A percentile compares a stretch with the other conserved stretches of the same genome.
Conservation (phyloP, 2,888 invertebrate genomes). For the Agrilus biguttatus region DNA sequence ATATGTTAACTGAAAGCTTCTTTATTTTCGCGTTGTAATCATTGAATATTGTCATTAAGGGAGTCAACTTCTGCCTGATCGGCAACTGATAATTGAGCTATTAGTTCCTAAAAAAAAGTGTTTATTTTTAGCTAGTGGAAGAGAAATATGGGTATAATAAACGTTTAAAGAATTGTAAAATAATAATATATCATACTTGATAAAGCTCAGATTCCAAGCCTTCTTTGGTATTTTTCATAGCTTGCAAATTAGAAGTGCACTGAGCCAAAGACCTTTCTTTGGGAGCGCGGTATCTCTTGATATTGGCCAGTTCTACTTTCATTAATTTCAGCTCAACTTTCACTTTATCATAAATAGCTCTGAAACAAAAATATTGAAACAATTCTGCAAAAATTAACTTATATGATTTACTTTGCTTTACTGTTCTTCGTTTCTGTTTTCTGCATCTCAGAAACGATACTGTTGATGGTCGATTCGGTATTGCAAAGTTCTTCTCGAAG, state of each 20-base stretch:
- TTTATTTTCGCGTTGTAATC: conserved; percentile 87
- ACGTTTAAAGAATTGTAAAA: not conserved
- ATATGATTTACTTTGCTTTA: conserved; percentile 70
- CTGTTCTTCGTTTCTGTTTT: conserved; percentile 95
- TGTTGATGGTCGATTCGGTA: conserved; percentile 71
- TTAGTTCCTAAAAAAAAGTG: conserved; percentile 47
- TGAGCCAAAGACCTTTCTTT: conserved; percentile 88
- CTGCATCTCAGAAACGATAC: conserved; percentile 93
- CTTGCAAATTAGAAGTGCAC: conserved; percentile 82
- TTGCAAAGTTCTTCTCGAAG: conserved; percentile 64
- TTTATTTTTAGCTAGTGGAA: not conserved
- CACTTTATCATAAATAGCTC: conserved; percentile 90
- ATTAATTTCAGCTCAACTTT: conserved; percentile 89
- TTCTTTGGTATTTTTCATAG: conserved; percentile 90
- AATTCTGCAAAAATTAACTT: conserved; percentile 1
- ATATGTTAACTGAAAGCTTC: conserved; percentile 90
- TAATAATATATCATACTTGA: conserved; percentile 47
- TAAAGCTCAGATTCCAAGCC: conserved; percentile 88
- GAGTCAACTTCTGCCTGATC: conserved; percentile 91
- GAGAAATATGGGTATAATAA: not conserved
- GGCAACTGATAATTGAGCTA: conserved; percentile 81
- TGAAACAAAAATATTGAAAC: conserved; percentile 17
- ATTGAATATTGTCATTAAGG: conserved; percentile 86
- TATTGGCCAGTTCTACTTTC: conserved; percentile 85
- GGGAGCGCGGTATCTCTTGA: conserved; percentile 79